phyloP scores from a whole-genome alignment of 2,113 vertebrate genomes.

The Platycercus adscitus region DNA sequence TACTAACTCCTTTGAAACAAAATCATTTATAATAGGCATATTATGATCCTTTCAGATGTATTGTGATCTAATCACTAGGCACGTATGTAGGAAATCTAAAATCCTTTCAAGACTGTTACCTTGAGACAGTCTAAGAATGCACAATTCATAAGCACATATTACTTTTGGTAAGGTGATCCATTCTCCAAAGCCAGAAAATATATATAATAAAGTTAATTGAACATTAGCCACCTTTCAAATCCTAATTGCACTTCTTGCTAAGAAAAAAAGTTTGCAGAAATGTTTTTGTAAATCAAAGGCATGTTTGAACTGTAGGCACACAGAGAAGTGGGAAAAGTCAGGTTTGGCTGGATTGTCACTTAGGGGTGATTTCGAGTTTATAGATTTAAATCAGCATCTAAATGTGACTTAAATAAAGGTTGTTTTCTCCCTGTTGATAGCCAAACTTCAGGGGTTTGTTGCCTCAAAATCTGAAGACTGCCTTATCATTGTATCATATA shows the following conservation, averaged over 20 bases:
- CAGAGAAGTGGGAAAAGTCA: background rate
- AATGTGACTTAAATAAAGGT: background rate
- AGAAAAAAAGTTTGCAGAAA: background rate
- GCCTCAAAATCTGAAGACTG: background rate
- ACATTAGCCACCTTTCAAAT: background rate
- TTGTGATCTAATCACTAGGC: slow-evolving; percentile 32
- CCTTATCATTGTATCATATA: background rate
- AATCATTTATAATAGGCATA: slow-evolving; percentile 27
- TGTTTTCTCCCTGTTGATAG: background rate
- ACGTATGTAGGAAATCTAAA: slow-evolving; percentile 11
- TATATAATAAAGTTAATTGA: background rate
- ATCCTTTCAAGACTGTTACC: slow-evolving; percentile 21
- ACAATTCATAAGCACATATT: background rate
- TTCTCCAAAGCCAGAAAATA: background rate
- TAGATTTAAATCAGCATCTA: background rate
- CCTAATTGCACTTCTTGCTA: background rate
- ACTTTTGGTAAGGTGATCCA: background rate
- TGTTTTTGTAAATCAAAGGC: background rate
- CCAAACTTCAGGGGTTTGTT: background rate
- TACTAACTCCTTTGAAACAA: slow-evolving; percentile 30
- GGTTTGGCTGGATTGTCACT: background rate
- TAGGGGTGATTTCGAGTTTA: background rate
- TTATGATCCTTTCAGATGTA: slow-evolving; percentile 6
- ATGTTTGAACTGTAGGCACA: background rate
- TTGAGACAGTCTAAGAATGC: slow-evolving; percentile 2